phyloP scores from a whole-genome alignment of 2,888 invertebrate genomes.

The Clanis bilineata region DNA sequence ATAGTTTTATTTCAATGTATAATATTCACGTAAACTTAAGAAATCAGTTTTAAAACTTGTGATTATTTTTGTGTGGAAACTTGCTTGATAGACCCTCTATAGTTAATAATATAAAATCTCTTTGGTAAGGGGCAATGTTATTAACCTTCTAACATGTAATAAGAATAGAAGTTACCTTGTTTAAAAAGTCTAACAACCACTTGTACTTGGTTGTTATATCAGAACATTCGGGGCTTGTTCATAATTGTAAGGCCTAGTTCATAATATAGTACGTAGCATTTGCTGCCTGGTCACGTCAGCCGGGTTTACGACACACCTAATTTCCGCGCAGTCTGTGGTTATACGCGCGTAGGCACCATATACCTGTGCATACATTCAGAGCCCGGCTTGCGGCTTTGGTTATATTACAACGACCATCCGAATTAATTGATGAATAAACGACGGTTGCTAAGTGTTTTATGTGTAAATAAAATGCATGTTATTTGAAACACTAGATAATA shows the following conservation, averaged over 20 bases:
- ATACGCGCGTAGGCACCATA: neutral
- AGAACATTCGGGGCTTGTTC: neutral
- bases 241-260: neutral
- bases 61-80: too few relatives aligned
- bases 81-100: too few relatives aligned
- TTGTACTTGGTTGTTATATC: neutral
- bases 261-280: neutral
- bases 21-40: too few relatives aligned
- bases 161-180: too few relatives aligned
- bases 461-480: too few relatives aligned
- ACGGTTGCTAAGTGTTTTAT: too few relatives aligned
- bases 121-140: too few relatives aligned
- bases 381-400: neutral
- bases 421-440: neutral
- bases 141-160: too few relatives aligned
- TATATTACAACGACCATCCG: neutral
- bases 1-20: too few relatives aligned
- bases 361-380: neutral
- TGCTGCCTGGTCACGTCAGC: neutral
- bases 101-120: too few relatives aligned
- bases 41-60: too few relatives aligned
- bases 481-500: neutral
- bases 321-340: neutral
- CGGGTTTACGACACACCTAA: neutral
- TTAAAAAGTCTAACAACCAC: neutral